Evolutionary conservation across 2,888 invertebrate genomes (phyloP).

Genomic region (Melipona bicolor): DNA sequence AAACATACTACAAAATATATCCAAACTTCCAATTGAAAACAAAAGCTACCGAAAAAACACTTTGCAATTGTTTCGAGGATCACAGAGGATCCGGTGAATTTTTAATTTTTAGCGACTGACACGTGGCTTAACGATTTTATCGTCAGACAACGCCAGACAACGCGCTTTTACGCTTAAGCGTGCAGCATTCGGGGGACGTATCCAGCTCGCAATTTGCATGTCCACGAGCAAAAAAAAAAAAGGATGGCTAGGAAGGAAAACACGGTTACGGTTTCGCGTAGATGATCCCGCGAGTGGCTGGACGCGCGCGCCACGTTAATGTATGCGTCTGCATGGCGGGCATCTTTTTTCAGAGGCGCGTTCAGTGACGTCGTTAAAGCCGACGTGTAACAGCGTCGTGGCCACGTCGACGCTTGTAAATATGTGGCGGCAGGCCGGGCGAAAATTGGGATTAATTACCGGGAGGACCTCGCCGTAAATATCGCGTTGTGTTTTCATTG

Average conservation of each 20-base stretch:
- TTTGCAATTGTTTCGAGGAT: too few species aligned
- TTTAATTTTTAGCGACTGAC: neutral
- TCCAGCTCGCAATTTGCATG: constrained; percentile 52
- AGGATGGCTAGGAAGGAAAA: constrained; percentile 15
- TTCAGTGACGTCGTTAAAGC: constrained; percentile 13
- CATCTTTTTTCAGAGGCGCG: constrained; percentile 15
- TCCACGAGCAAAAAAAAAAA: constrained; percentile 44
- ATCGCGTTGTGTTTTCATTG: neutral
- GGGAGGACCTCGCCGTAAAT: constrained; percentile 29
- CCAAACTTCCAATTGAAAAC: too few species aligned
- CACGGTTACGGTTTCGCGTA: constrained; percentile 38
- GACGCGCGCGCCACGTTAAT: constrained; percentile 29
- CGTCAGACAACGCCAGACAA: neutral
- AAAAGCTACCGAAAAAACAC: too few species aligned
- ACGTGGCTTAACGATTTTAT: neutral
- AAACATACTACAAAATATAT: too few species aligned
- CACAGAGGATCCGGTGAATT: neutral
- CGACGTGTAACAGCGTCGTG: constrained; percentile 15
- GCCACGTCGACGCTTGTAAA: constrained; percentile 5
- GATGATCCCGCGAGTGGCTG: constrained; percentile 22
- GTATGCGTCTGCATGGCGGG: constrained; percentile 9
- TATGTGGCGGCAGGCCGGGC: neutral
- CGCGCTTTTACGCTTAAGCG: constrained; percentile 18
- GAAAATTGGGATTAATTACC: constrained; percentile 50
- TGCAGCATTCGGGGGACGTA: constrained; percentile 13